phyloP scores from a whole-genome alignment of 2,113 vertebrate genomes.

The Corythornis madagascariensis region DNA sequence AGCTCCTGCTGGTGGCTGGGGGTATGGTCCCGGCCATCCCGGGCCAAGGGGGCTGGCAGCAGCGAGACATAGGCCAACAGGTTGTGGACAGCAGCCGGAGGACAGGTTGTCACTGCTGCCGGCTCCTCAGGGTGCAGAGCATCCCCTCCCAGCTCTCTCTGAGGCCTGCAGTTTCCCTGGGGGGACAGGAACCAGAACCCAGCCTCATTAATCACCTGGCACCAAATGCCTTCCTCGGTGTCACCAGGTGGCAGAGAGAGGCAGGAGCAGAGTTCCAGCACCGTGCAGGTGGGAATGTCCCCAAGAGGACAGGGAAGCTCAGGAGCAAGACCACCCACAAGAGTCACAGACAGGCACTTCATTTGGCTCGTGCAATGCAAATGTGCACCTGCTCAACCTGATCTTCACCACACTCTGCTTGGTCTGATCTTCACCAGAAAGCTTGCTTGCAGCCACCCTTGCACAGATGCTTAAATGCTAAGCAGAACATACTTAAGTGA shows the following conservation, averaged over 20 bases:
- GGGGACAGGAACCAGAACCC: neutral
- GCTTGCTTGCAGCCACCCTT: neutral
- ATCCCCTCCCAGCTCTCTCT: neutral
- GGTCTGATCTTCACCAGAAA: neutral
- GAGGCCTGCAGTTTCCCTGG: neutral
- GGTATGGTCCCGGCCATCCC: neutral
- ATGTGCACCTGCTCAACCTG: neutral
- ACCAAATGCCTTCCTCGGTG: neutral
- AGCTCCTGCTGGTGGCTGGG: neutral
- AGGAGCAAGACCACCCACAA: neutral
- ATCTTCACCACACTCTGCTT: neutral
- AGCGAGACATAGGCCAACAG: neutral
- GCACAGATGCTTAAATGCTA: neutral
- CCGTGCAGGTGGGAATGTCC: neutral
- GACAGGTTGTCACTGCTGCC: neutral
- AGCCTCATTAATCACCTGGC: slow-evolving; percentile 3
- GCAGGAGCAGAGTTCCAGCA: neutral
- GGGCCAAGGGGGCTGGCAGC: neutral
- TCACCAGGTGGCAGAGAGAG: rapidly evolving
- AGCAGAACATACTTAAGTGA: neutral
- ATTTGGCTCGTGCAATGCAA: neutral
- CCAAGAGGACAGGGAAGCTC: neutral
- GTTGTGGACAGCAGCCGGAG: neutral
- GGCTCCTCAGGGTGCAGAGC: neutral
- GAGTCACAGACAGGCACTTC: neutral